phyloP scores from a whole-genome alignment of 2,113 vertebrate genomes.

The Notothenia rossii region DNA sequence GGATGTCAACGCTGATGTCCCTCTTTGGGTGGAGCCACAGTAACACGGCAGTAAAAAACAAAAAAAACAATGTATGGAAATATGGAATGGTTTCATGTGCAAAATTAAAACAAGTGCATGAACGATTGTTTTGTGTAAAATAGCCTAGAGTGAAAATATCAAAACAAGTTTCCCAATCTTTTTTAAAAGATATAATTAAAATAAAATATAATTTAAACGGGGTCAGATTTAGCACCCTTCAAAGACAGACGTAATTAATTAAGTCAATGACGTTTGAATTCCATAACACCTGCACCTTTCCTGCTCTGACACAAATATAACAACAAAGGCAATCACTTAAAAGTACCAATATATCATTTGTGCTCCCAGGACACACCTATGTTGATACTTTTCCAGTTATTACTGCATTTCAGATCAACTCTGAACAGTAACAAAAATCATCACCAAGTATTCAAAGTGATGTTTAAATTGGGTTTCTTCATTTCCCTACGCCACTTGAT shows the following conservation, averaged over 20 bases:
- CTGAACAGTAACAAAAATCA: not conserved
- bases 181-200: conserved; percentile 43
- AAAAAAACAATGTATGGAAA: not conserved
- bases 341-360: not conserved
- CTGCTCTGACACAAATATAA: conserved; percentile 13
- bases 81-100: conserved; percentile 51
- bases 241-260: not conserved
- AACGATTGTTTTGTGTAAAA: conserved; percentile 5
- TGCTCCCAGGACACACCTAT: not conserved
- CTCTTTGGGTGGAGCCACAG: conserved; percentile 61
- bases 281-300: not conserved
- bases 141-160: conserved; percentile 38
- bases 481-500: not conserved
- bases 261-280: not conserved
- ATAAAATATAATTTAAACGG: not conserved
- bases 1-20: conserved; percentile 39
- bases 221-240: conserved; percentile 1
- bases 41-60: conserved; percentile 36
- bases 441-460: not conserved
- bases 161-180: conserved; percentile 14
- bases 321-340: conserved; percentile 1
- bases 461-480: not conserved
- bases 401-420: conserved; percentile 17
- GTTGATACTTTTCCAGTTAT: not conserved
- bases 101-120: conserved; percentile 64